Base-by-base conservation (phyloP, 2,888 invertebrate genomes). In the Lepidonotus clava region DNA sequence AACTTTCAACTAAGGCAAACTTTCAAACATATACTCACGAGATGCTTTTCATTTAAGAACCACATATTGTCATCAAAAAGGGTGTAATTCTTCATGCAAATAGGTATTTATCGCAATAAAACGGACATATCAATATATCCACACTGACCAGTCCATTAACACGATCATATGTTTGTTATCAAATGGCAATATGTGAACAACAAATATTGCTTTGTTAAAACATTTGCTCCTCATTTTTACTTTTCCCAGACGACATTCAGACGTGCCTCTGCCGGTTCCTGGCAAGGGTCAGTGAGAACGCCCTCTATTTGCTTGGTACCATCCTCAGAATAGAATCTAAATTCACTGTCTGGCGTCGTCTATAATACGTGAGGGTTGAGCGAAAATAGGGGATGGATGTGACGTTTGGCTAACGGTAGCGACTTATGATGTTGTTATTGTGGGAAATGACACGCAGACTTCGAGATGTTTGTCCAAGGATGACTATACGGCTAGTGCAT, bases 361-460 rank as follows among this genome's bases (percentile, higher is more conserved):
- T 8, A 61, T 61, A 28, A 61, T 28, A 61, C 61, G 61, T 61
- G 61, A 28, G 61, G 61, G 24, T 11, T 28, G 61, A 61, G 28
- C 61, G 28, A 61, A 61, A 61, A 61, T 61, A 61, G 14, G 28
- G 28, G 61, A 61, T 61, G 28, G 61, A 61, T 61, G 61, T 61
- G 61, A 61, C 28, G 24, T 61, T 61, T 61, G 61, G 28, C 24
- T 8, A 61, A 61, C 28, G 61, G 28, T 5, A 28, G 28, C 61
- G 61, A 61, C 61, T 61, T 61, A 61, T 61, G 61, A 61, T 61
- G 61, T 11, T 32, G 61, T 61, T 24, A 61, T 61, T 61, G 61
- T 61, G 1, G 61, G 28, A 61, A 61, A 61, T 61, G 61, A 61
- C 61, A 61, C 61, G 5, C 28, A 32, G 61, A 61, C 28, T 61